Base-by-base conservation (phyloP, 2,888 invertebrate species). In the Ennomos fuscantarius region DNA sequence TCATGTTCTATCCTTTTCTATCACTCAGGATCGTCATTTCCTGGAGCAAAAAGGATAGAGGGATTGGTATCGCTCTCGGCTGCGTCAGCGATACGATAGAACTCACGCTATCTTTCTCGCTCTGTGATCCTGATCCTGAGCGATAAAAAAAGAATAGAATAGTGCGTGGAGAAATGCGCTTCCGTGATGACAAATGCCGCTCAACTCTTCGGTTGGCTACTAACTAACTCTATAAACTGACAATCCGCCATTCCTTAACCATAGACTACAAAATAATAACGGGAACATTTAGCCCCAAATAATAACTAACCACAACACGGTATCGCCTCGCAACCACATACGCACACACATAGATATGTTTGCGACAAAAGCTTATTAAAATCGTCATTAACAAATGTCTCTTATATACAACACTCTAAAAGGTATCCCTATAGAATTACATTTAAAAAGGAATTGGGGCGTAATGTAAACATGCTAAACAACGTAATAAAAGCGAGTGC, bases 331-430 rank as follows among this genome's bases (percentile, higher is more conserved):
- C 80, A 82, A 75, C 74, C 83, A 79, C 79, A 74, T 73, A 79
- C 82, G 71, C 72, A 78, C 79, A 32, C 34, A 79, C 73, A 84
- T 72, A 87, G 90, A 89, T 90, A 90, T 90, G 91, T 90, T 87
- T 87, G 89, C 89, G 89, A 90, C 86, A 87, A 82, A 90, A 89
- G 89, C 89, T 84, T 88, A 84, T 77, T 82, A 78, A 79, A 80
- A 79, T 60, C 68, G 62, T 73, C 72, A 75, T 77, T 79, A 82
- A 86, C 80, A 81, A 66, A 48, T 58, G 62, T 73, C 68, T 64
- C 68, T 63, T 81, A 79, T 81, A 73, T 81, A 87, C 85, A 86
- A 70, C 66, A 74, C 67, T 73, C 74, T 76, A 76, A 73, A 69
- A 78, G 75, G 77, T 75, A 78, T 63, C 70, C 58, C 74, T 83